Percentiles rank a stretch among this genome's conserved stretches.
phyloP scores from a whole-genome alignment of 2,797 vertebrate species.

The Leucoraja ocellata region DNA sequence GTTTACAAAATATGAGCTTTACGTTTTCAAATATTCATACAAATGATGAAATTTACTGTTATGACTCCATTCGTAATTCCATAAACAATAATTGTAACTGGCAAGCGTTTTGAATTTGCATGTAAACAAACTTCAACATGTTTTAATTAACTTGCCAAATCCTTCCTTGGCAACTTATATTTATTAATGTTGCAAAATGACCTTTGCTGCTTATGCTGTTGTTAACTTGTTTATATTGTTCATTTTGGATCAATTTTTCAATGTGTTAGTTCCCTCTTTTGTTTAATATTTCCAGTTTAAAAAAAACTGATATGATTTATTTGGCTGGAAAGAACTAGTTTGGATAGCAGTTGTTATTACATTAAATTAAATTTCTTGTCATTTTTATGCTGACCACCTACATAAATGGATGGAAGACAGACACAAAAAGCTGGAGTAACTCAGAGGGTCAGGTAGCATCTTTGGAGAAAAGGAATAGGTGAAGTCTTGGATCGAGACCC shows the following conservation, averaged over 20 bases:
- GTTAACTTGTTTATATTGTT: neutral
- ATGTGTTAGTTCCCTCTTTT: neutral
- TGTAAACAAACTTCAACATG: neutral
- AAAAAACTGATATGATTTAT: neutral
- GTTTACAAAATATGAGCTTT: neutral
- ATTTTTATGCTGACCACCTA: neutral
- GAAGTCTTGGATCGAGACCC: too few relatives aligned
- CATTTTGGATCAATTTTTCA: neutral
- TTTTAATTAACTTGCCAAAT: conserved; percentile 31
- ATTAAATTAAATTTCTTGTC: too few relatives aligned
- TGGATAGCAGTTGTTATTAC: neutral
- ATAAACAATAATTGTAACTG: neutral
- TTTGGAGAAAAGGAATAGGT: too few relatives aligned
- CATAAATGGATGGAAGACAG: neutral
- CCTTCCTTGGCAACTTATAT: neutral
- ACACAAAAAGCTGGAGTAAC: too few relatives aligned
- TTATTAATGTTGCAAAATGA: neutral
- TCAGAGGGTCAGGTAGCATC: too few relatives aligned
- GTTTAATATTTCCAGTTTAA: neutral
- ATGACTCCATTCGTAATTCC: too few relatives aligned
- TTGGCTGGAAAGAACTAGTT: neutral
- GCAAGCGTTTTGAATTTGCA: neutral
- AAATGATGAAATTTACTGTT: neutral
- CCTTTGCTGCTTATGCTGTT: neutral
- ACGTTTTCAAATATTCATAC: neutral